Evolutionary conservation across 2,888 invertebrate genomes (phyloP), one percentile per base, ranked within the genome.

Genomic region (Sturmia bella): DNA sequence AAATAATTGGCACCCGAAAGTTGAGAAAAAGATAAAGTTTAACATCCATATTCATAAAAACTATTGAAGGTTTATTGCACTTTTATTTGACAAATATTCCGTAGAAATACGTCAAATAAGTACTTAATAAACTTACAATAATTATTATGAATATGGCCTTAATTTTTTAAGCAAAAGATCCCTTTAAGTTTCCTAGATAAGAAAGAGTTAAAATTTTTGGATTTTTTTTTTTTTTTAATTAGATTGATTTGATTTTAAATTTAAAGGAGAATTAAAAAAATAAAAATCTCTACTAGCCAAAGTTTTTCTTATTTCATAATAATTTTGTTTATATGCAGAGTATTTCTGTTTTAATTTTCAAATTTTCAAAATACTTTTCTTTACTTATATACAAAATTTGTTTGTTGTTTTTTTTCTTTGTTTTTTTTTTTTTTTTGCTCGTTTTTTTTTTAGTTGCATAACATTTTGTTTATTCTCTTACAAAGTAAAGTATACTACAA

Each of bases 311-410:
- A 43, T 32, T 3, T 32, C 1, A 32, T 32, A 32, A 7, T 7
- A 32, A 7, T 32, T 32, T 32, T 27, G 27, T 27, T 27, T 32
- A 7, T 32, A 32, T 32, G 32, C 32, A 32, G 5, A 48, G 50
- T 43, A n/a, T 54, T 24, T 64, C 37, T 15, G 21, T 39, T 57
- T 52, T 15, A 12, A 13, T 12, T 37, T 54, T 48, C 13, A 13
- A 32, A 12, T 52, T 70, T 61, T 12, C 27, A 52, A 45, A 74
- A 24, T 59, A 45, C 6, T 45, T 41, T 56, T 21, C 11, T 41
- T 72, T 61, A 73, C 27, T 66, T 77, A 75, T 77, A 45, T 74
- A 82, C 74, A 82, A 64, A 59, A 32, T 75, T 72, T 63, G 19
- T 43, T 61, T 63, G 61, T 50, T 19, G 9, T 21, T 50, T 52